A percentile compares a stretch with the other conserved stretches of the same genome.
phyloP scores from a whole-genome alignment of 2,888 invertebrate genomes.

The Pharmacophagus antenor region DNA sequence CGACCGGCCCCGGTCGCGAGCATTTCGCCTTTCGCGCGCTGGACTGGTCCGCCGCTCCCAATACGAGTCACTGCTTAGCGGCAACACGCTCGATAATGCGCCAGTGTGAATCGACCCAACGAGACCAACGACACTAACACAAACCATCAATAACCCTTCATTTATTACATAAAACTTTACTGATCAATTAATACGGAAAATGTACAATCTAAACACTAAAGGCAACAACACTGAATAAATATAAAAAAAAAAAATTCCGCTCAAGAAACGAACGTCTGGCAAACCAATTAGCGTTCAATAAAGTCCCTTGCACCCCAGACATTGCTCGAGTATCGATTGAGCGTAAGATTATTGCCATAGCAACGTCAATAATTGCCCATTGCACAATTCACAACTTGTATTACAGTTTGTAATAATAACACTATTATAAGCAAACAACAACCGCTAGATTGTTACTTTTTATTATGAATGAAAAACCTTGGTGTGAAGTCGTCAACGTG shows the following conservation, averaged over 20 bases:
- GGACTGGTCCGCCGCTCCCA: conserved; percentile 69
- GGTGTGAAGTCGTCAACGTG: conserved; percentile 1
- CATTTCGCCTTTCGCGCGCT: conserved; percentile 76
- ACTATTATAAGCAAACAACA: conserved; percentile 35
- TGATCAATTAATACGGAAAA: no score
- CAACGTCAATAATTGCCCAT: conserved; percentile 59
- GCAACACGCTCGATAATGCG: conserved; percentile 40
- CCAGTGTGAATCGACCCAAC: conserved; percentile 26
- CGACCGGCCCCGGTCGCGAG: conserved; percentile 62
- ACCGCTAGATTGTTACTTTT: conserved; percentile 3
- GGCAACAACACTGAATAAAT: conserved; percentile 29
- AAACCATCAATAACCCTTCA: background rate
- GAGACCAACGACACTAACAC: conserved; percentile 10
- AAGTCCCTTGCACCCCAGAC: conserved; percentile 62
- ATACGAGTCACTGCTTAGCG: conserved; percentile 42
- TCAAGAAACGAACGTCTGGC: conserved; percentile 59
- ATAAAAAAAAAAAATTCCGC: conserved; percentile 38
- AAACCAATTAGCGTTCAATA: conserved; percentile 66
- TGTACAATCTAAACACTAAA: no score
- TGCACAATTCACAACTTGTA: conserved; percentile 49
- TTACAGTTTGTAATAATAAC: conserved; percentile 35
- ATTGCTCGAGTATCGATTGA: conserved; percentile 52
- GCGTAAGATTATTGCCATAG: conserved; percentile 52
- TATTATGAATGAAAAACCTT: conserved; percentile 13
- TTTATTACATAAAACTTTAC: background rate